A percentile compares a stretch with the other conserved stretches of the same genome.
phyloP scores from a whole-genome alignment of 2,797 vertebrate species.

The Gallinago solitaria region DNA sequence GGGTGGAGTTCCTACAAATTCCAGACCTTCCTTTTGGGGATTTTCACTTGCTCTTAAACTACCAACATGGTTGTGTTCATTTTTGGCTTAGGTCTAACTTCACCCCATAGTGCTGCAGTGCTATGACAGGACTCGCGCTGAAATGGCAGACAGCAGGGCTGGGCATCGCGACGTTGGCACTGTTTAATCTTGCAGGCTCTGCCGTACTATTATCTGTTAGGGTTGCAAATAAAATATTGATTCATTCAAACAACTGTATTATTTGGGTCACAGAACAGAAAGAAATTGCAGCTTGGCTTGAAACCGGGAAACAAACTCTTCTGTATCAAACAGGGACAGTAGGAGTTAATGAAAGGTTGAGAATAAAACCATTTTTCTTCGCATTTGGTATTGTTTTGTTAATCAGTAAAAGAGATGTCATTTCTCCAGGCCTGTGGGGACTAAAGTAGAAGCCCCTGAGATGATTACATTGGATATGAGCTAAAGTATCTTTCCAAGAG shows the following conservation, averaged over 20 bases:
- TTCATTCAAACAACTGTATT: background rate
- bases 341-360: slow-evolving; percentile 51
- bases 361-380: background rate
- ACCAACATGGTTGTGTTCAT: background rate
- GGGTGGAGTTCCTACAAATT: background rate
- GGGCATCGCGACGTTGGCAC: background rate
- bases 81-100: background rate
- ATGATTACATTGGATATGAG: slow-evolving; percentile 63
- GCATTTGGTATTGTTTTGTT: slow-evolving; percentile 46
- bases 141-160: background rate
- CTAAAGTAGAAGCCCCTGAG: slow-evolving; percentile 49
- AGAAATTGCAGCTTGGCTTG: background rate
- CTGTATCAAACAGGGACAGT: background rate
- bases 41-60: background rate
- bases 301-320: background rate
- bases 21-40: background rate
- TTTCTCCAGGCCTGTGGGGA: slow-evolving; percentile 38
- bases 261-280: background rate
- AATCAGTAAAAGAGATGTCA: slow-evolving; percentile 56
- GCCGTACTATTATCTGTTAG: background rate
- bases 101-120: background rate
- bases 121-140: background rate
- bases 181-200: background rate
- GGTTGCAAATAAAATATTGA: background rate
- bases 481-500: slow-evolving; percentile 61